Evolutionary conservation across 2,113 vertebrate genomes (phyloP).

Genomic region (Nymphicus hollandicus): DNA sequence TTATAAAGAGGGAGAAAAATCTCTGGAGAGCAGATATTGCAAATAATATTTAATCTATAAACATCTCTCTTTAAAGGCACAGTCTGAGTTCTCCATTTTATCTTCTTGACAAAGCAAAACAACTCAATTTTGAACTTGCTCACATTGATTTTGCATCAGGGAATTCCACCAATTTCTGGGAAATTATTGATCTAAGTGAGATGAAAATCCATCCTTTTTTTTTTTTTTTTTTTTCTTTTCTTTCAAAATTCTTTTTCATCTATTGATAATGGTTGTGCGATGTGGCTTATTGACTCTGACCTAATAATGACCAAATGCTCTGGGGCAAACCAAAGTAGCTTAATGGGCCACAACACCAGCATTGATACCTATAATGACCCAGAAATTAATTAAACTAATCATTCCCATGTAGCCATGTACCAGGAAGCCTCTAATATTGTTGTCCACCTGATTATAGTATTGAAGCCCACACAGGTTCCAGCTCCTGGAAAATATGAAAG

Average conservation of each 20-base stretch:
- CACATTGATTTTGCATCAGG: conserved; percentile 54
- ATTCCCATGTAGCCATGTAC: neutral
- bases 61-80: conserved; percentile 17
- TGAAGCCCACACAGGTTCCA: neutral
- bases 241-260: conserved; percentile 21
- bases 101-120: conserved; percentile 53
- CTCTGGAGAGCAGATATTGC: conserved; percentile 16
- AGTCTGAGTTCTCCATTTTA: conserved; percentile 3
- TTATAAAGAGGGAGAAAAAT: conserved; percentile 23
- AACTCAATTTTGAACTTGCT: conserved; percentile 51
- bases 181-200: conserved; percentile 1
- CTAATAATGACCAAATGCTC: conserved; percentile 22
- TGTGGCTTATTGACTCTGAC: conserved; percentile 30
- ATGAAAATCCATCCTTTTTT: conserved; percentile 41
- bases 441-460: neutral
- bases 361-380: neutral
- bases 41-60: conserved; percentile 46
- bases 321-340: conserved; percentile 11
- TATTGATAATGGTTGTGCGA: neutral
- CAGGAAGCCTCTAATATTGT: neutral
- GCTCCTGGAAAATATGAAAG: neutral
- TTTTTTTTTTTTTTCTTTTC: conserved; percentile 50
- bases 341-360: conserved; percentile 19
- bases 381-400: conserved; percentile 49
- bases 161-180: conserved; percentile 50